Evolutionary conservation across 35 echinoderm and acorn worm genomes (phyloP).

Genomic region (Eucidaris tribuloides): DNA sequence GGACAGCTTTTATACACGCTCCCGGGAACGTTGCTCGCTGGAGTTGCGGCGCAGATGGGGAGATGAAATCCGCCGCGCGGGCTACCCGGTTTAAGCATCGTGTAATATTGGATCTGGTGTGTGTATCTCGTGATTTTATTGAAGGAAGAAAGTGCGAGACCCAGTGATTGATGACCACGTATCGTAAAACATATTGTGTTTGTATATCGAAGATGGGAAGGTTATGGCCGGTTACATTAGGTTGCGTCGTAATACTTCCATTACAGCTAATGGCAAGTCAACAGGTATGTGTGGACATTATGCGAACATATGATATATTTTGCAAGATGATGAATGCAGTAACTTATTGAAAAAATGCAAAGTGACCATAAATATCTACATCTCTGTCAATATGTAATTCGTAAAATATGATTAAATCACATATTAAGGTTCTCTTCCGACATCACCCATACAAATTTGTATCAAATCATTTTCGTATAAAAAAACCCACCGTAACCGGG

Average conservation of each 20-base stretch:
- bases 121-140: background rate
- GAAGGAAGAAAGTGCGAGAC: background rate
- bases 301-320: background rate
- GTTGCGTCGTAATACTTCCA: no score
- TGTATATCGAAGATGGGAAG: conserved; percentile 21
- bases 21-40: background rate
- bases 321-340: background rate
- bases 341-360: background rate
- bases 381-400: background rate
- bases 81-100: background rate
- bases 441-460: no score
- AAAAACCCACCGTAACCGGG: no score
- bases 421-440: no score
- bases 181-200: conserved; percentile 28
- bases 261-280: background rate
- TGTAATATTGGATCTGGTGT: background rate
- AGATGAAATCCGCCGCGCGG: background rate
- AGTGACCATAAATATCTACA: background rate
- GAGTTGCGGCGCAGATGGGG: background rate
- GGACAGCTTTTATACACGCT: background rate
- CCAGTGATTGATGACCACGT: conserved; percentile 6
- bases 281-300: conserved; percentile 2
- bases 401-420: no score
- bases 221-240: conserved; percentile 16
- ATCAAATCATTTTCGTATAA: no score